phyloP scores from a whole-genome alignment of 1,140 invertebrate species.

The Bombus difficillimus region DNA sequence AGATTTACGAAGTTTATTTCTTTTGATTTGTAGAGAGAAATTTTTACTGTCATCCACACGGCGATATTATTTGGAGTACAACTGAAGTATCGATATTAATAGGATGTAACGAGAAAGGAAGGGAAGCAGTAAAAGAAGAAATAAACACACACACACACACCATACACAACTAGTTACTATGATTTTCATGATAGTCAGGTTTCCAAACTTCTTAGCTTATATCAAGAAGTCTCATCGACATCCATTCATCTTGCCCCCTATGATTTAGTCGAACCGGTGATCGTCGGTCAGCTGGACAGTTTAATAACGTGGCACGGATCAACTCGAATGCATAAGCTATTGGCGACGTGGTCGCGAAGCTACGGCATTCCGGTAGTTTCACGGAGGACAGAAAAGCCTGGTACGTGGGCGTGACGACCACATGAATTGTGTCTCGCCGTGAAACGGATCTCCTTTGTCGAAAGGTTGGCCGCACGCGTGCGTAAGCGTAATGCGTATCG shows the following conservation, averaged over 20 bases:
- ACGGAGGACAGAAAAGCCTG: constrained; percentile 9
- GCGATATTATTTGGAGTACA: neutral
- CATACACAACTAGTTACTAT: too few species aligned
- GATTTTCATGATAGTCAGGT: neutral
- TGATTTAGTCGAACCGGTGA: neutral
- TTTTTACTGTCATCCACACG: too few species aligned
- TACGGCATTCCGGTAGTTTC: constrained; percentile 43
- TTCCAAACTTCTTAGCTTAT: neutral
- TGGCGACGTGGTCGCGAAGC: neutral
- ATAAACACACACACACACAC: neutral
- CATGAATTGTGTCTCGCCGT: constrained; percentile 43
- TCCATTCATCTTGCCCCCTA: too few species aligned
- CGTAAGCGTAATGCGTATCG: neutral
- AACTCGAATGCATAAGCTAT: constrained; percentile 4
- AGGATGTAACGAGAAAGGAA: neutral
- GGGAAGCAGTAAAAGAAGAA: neutral
- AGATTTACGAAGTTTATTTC: neutral
- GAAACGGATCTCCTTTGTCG: constrained; percentile 44
- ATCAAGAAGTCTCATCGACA: neutral
- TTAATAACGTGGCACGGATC: neutral
- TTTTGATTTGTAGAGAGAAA: too few species aligned
- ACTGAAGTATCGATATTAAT: too few species aligned
- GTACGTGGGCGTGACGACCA: constrained; percentile 44
- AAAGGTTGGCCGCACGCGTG: constrained; percentile 8
- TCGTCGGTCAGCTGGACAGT: neutral